Percentiles rank a stretch among this genome's conserved stretches.
These are phyloP conservation scores for Pristiophorus japonicus DNA, from an alignment of 2,113 vertebrate species.

Conservation along the genomic window DNA sequence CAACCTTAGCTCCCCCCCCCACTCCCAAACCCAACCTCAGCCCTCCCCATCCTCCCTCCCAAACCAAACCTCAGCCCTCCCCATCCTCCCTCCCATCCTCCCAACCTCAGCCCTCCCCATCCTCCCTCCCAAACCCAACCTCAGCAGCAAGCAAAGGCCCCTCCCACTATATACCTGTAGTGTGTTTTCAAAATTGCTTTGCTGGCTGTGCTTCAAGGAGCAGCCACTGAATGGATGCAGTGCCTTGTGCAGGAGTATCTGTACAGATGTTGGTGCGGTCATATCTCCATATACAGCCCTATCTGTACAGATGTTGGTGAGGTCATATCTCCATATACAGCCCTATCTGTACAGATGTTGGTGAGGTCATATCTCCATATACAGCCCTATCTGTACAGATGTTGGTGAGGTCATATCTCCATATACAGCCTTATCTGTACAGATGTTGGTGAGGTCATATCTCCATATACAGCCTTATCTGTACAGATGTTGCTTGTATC, in stretches of 20 bases:
- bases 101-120: too few relatives aligned
- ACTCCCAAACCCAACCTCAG: too few relatives aligned
- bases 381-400: too few relatives aligned
- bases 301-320: background rate
- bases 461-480: background rate
- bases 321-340: background rate
- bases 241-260: background rate
- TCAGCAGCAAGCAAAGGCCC: background rate
- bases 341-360: too few relatives aligned
- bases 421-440: background rate
- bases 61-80: too few relatives aligned
- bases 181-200: background rate
- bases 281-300: background rate
- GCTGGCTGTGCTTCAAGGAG: too few relatives aligned
- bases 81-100: too few relatives aligned
- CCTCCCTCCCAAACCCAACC: background rate
- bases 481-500: background rate
- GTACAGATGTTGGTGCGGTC: background rate
- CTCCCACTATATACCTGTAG: background rate
- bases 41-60: too few relatives aligned
- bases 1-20: too few relatives aligned
- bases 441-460: background rate
- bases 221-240: background rate
- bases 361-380: background rate
- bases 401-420: background rate